phyloP scores from a whole-genome alignment of 2,113 vertebrate species.

The Heterotis niloticus region DNA sequence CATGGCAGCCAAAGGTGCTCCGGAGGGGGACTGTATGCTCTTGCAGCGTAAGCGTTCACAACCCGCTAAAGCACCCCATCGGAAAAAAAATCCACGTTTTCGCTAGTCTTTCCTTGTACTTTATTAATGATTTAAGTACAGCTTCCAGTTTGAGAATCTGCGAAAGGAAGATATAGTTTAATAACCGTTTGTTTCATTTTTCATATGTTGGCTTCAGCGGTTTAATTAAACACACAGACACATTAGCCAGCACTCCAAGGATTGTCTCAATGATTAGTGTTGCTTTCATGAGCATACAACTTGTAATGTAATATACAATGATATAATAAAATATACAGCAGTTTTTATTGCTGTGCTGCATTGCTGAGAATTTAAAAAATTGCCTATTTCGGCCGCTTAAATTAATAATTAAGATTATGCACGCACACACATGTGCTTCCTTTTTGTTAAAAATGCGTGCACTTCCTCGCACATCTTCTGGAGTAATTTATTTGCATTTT shows the following conservation, averaged over 20 bases:
- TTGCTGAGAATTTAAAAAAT: conserved; percentile 50
- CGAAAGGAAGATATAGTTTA: neutral
- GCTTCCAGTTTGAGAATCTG: neutral
- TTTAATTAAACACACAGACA: conserved; percentile 59
- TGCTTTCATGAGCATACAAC: conserved; percentile 34
- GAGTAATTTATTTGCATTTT: conserved; percentile 4
- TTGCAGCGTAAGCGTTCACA: too few relatives aligned
- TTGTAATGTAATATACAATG: conserved; percentile 48
- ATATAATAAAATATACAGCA: conserved; percentile 52
- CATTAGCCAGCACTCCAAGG: conserved; percentile 41
- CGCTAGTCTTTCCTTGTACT: too few relatives aligned
- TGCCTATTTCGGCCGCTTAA: conserved; percentile 16
- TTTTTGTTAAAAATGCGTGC: neutral
- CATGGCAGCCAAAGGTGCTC: conserved; percentile 77
- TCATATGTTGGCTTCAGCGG: conserved; percentile 43
- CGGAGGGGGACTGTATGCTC: conserved; percentile 45
- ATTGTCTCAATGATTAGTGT: conserved; percentile 53
- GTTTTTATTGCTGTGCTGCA: conserved; percentile 47
- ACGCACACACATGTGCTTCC: neutral
- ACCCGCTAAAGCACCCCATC: too few relatives aligned
- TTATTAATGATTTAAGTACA: too few relatives aligned
- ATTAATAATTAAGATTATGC: neutral
- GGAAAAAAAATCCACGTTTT: too few relatives aligned
- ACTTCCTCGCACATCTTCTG: neutral
- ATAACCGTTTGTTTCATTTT: conserved; percentile 47